Percentiles rank a stretch among this genome's conserved stretches.
Evolutionary conservation across 2,888 invertebrate species (phyloP).

Genomic region (Steinernema hermaphroditum): DNA sequence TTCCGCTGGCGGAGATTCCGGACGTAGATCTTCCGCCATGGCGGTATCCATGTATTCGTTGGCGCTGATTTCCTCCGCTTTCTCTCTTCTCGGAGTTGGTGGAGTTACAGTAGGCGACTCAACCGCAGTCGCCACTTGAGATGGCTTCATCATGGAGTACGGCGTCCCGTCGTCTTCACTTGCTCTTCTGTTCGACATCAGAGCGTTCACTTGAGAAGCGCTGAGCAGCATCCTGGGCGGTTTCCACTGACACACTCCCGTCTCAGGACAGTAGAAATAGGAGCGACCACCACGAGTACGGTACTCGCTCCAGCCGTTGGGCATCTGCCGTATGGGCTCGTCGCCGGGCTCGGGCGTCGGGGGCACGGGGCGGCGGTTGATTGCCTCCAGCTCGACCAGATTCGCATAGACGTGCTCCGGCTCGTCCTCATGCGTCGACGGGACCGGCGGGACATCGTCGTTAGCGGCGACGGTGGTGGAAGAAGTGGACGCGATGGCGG

Average conservation of each 20-base stretch:
- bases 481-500: background rate
- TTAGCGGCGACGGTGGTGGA: background rate
- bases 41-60: background rate
- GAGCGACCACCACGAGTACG: slow-evolving; percentile 57
- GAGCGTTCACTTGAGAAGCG: background rate
- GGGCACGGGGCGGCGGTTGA: slow-evolving; percentile 39
- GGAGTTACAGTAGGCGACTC: slow-evolving; percentile 10
- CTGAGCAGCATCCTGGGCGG: slow-evolving; percentile 50
- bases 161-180: background rate
- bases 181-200: background rate
- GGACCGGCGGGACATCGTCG: background rate
- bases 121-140: background rate
- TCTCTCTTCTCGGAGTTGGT: background rate
- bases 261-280: slow-evolving; percentile 54
- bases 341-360: slow-evolving; percentile 50
- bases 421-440: background rate
- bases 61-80: background rate
- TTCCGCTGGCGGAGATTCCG: slow-evolving; percentile 7
- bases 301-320: slow-evolving; percentile 61
- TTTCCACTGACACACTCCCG: slow-evolving; percentile 62
- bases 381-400: slow-evolving; percentile 50
- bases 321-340: slow-evolving; percentile 50
- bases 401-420: slow-evolving; percentile 57
- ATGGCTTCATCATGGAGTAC: background rate
- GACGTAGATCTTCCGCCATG: background rate